phyloP scores from a whole-genome alignment of 2,797 vertebrate genomes.

The Cynodonichthys magdalenae region DNA sequence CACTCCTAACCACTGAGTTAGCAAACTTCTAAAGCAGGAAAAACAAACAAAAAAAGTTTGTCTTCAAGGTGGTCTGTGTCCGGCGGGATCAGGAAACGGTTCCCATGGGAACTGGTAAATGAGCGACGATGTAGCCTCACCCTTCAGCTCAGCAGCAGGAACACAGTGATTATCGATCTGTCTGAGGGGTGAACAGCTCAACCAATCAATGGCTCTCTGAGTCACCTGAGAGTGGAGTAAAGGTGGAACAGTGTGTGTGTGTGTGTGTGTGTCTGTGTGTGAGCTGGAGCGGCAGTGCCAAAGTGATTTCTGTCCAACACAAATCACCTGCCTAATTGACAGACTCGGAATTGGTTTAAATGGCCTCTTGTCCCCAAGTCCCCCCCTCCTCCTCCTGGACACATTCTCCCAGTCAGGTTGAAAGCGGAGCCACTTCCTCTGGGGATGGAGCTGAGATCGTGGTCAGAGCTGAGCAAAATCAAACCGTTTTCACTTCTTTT shows the following conservation, averaged over 20 bases:
- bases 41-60: slow-evolving; percentile 16
- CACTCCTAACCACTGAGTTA: slow-evolving; percentile 37
- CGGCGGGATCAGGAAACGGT: slow-evolving; percentile 47
- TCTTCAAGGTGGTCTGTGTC: slow-evolving; percentile 45
- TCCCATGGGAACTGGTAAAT: slow-evolving; percentile 76
- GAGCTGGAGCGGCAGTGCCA: slow-evolving; percentile 39
- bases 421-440: slow-evolving; percentile 38
- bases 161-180: slow-evolving; percentile 78
- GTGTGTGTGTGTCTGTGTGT: neutral
- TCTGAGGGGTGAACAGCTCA: slow-evolving; percentile 73
- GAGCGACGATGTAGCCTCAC: slow-evolving; percentile 57
- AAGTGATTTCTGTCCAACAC: slow-evolving; percentile 68
- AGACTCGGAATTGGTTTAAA: slow-evolving; percentile 67
- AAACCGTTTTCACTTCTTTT: slow-evolving; percentile 12
- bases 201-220: slow-evolving; percentile 79
- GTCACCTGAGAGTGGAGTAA: slow-evolving; percentile 57
- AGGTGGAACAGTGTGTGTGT: slow-evolving; percentile 33
- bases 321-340: slow-evolving; percentile 74
- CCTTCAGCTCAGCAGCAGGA: slow-evolving; percentile 51
- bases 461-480: slow-evolving; percentile 38
- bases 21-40: slow-evolving; percentile 49
- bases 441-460: slow-evolving; percentile 36
- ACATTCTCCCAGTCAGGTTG: slow-evolving; percentile 19
- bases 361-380: slow-evolving; percentile 28
- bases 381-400: neutral